Percentiles rank a stretch among this genome's conserved stretches.
Conservation (phyloP, 2,888 invertebrate species). For the Hydraecia micacea region DNA sequence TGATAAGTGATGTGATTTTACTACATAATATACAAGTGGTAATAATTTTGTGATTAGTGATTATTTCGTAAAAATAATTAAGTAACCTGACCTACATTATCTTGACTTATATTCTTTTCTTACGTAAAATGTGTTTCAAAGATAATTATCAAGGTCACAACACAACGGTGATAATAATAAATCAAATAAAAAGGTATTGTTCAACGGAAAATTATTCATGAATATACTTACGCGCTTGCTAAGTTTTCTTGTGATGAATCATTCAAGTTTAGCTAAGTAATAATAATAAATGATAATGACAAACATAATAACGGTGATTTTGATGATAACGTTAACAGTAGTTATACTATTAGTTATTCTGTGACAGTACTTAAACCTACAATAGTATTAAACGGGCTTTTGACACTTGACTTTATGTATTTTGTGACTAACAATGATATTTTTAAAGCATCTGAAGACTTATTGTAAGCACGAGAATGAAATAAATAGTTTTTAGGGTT, state of each 20-base stretch:
- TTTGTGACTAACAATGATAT: not conserved
- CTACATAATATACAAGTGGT: no score
- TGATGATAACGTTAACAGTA: conserved; percentile 18
- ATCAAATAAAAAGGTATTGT: not conserved
- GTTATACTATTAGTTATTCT: no score
- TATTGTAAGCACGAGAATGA: not conserved
- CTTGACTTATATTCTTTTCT: not conserved
- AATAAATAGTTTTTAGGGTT: not conserved
- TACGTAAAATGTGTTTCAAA: not conserved
- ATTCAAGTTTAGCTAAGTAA: conserved; percentile 4
- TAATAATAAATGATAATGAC: conserved; percentile 14
- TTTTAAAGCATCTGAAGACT: not conserved
- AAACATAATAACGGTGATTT: conserved; percentile 29
- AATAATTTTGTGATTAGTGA: no score
- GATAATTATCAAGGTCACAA: conserved; percentile 14
- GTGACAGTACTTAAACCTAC: not conserved
- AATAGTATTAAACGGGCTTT: conserved; percentile 10
- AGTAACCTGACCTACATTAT: conserved; percentile 25
- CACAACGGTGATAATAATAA: conserved; percentile 1
- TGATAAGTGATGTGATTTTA: no score
- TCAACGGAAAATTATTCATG: not conserved
- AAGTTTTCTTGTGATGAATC: conserved; percentile 17
- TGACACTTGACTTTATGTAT: not conserved
- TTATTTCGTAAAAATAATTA: not conserved
- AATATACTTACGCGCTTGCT: not conserved